Base-by-base conservation (phyloP, 2,888 invertebrate genomes). In the Antheraea yamamai region DNA sequence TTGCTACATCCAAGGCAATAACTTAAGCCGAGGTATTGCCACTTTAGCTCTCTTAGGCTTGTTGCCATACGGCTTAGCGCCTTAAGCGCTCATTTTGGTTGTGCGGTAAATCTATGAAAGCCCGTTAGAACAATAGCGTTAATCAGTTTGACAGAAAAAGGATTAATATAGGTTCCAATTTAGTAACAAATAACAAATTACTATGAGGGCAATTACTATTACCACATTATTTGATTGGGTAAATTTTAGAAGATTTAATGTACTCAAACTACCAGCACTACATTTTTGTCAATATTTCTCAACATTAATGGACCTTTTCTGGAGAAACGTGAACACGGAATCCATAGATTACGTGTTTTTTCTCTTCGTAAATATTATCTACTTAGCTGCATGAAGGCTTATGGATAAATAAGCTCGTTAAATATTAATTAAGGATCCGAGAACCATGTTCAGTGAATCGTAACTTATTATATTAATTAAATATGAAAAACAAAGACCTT, bases 301-400 rank as follows among this genome's bases (percentile, higher is more conserved):
- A 18, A 52, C 30, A 68, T 68, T 68, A 74, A 74, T 74, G 68
- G 52, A 51, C 12, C 30, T 26, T 74, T 74, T 74, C 52, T 68
- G 51, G 68, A 16, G 30, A 74, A 68, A 30, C 16, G 55, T 55
- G 12, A 30, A 55, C 55, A 16, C 18, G 72, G 26, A 64, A 64
- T 58, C 26, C 26, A 64, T 26, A 26, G 16, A 64, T 64, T 12
- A 58, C 14, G 10, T 64, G 26, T 64, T 64, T 64, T 23, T 64
- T 64, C 14, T 64, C 26, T 23, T 64, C 26, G 2, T 4, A 64
- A 10, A 61, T 10, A 61, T 10, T 39, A 61, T 12, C 55, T 61
- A 14, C 23, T 26, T 26, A 4, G 4, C 12, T 61, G 23, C n/a
- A 61, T 64, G 14, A 26, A 26, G 14, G 14, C 26, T 64, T 64